These are phyloP conservation scores for Tenualosa ilisha DNA, from an alignment of 2,797 vertebrate species.

Conservation along the genomic window DNA sequence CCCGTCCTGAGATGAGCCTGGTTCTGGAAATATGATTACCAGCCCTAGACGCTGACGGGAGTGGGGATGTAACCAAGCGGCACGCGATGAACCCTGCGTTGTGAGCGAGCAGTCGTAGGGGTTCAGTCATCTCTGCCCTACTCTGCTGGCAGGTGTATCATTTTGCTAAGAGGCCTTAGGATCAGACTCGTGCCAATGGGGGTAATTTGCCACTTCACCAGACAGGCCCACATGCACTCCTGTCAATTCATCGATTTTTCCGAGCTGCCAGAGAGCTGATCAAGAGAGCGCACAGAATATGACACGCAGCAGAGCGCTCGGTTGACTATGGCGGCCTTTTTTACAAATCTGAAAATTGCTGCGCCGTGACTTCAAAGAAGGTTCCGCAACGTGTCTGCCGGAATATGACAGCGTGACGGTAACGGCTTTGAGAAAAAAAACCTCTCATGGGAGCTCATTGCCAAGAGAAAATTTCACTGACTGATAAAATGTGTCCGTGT, in stretches of 20 bases:
- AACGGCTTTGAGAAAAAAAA: neutral
- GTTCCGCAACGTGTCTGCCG: neutral
- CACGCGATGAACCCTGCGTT: neutral
- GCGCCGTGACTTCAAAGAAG: neutral
- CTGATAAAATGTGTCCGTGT: neutral
- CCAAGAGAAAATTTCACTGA: neutral
- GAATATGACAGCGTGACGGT: neutral
- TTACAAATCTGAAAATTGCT: neutral
- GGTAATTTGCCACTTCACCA: constrained; percentile 33
- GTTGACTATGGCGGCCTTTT: neutral
- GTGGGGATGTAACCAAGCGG: neutral
- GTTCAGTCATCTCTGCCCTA: neutral
- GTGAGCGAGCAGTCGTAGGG: neutral
- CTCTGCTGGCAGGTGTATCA: neutral
- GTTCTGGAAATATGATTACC: neutral
- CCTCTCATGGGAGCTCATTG: neutral
- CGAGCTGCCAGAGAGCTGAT: neutral
- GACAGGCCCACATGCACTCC: neutral
- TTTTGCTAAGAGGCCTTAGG: neutral
- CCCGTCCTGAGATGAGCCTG: neutral
- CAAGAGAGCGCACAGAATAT: too few species aligned
- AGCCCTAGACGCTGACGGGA: neutral
- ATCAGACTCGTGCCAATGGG: constrained; percentile 14
- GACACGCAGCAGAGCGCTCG: neutral
- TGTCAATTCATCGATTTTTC: neutral